Conservation (phyloP, 2,888 invertebrate genomes). For the Mallateleia sp. region DNA sequence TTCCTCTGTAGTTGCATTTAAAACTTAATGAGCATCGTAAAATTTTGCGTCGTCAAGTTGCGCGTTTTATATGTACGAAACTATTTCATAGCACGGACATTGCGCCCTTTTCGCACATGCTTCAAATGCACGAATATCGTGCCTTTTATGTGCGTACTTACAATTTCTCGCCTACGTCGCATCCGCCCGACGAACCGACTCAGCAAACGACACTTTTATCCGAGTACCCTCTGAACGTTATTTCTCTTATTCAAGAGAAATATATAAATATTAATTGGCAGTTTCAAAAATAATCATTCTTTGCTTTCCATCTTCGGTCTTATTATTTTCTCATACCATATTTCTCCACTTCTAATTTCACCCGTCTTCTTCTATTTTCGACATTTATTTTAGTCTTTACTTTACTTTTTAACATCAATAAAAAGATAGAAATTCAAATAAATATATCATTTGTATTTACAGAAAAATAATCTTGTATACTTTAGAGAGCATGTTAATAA, state of each 20-base stretch:
- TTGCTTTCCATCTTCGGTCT: no score
- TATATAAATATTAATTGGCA: constrained; percentile 32
- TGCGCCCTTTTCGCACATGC: constrained; percentile 66
- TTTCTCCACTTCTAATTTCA: no score
- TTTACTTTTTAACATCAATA: no score
- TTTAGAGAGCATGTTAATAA: no score
- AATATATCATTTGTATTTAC: no score
- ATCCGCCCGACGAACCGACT: constrained; percentile 55
- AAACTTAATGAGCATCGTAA: no score
- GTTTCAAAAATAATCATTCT: background rate
- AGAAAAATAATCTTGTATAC: no score
- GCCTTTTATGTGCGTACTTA: constrained; percentile 66
- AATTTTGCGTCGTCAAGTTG: constrained; percentile 52
- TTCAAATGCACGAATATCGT: constrained; percentile 65
- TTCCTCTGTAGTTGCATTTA: no score
- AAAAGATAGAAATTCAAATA: no score
- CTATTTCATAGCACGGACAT: constrained; percentile 61
- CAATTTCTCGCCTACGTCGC: constrained; percentile 75
- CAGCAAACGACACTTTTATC: constrained; percentile 61
- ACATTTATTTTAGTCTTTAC: no score
- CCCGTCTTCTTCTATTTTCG: no score
- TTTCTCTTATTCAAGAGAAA: constrained; percentile 16
- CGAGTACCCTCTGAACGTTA: constrained; percentile 34
- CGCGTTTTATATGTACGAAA: constrained; percentile 45
- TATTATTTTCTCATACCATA: no score